phyloP scores from a whole-genome alignment of 2,797 vertebrate species.

The Melanotaenia boesemani region DNA sequence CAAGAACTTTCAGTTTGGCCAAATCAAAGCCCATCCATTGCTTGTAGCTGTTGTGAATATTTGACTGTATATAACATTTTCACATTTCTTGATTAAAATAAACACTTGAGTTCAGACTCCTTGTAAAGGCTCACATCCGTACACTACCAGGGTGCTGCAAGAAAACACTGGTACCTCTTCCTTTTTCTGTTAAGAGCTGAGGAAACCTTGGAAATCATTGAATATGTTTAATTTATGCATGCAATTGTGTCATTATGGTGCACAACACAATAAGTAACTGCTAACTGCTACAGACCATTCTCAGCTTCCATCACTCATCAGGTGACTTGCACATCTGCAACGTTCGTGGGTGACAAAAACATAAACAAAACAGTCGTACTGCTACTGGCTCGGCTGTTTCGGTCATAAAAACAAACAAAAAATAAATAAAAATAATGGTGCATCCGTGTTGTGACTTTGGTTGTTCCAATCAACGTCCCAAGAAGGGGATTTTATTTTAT shows the following conservation, averaged over 20 bases:
- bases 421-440: no score
- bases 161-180: constrained; percentile 27
- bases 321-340: no score
- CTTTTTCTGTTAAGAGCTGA: constrained; percentile 35
- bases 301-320: no score
- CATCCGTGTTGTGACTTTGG: no score
- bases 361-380: no score
- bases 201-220: constrained; percentile 24
- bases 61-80: constrained; percentile 40
- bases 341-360: no score
- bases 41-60: constrained; percentile 19
- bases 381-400: no score
- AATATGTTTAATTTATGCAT: constrained; percentile 19
- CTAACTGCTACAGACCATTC: constrained; percentile 11
- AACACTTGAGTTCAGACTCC: constrained; percentile 64
- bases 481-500: no score
- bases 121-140: constrained; percentile 48
- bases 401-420: no score
- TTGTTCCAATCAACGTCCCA: no score
- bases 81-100: constrained; percentile 42
- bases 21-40: constrained; percentile 50
- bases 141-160: constrained; percentile 50
- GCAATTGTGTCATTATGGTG: not conserved
- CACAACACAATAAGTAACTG: not conserved
- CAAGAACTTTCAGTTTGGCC: constrained; percentile 58